Evolutionary conservation across 2,888 invertebrate species (phyloP).

Genomic region (Conops quadrifasciatus): DNA sequence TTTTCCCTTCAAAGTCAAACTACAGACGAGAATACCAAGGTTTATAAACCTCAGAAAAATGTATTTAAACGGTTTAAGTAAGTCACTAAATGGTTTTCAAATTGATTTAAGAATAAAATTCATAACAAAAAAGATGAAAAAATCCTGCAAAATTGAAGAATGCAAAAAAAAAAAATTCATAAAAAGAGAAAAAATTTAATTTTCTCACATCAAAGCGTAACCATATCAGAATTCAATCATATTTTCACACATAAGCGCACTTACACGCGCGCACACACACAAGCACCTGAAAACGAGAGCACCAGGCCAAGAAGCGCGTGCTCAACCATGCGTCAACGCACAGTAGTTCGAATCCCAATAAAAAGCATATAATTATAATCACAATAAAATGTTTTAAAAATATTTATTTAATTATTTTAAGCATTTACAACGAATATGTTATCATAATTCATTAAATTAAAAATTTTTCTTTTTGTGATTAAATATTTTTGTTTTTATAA

Average conservation of each 20-base stretch:
- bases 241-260: slow-evolving; percentile 10
- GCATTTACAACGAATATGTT: no score
- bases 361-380: not conserved
- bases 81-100: no score
- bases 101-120: not conserved
- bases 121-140: not conserved
- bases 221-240: slow-evolving; percentile 34
- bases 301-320: not conserved
- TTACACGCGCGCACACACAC: slow-evolving; percentile 3
- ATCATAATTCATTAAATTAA: no score
- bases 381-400: no score
- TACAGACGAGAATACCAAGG: no score
- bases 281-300: not conserved
- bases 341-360: not conserved
- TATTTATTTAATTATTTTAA: no score
- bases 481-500: no score
- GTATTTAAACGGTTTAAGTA: no score
- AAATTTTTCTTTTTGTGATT: no score
- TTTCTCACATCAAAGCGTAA: slow-evolving; percentile 32
- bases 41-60: no score
- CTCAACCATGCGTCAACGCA: not conserved
- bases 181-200: slow-evolving; percentile 21
- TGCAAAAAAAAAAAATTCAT: not conserved
- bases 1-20: no score
- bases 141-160: not conserved